Base-by-base conservation (phyloP, 2,888 invertebrate species). In the Phoenoteleia sp. region DNA sequence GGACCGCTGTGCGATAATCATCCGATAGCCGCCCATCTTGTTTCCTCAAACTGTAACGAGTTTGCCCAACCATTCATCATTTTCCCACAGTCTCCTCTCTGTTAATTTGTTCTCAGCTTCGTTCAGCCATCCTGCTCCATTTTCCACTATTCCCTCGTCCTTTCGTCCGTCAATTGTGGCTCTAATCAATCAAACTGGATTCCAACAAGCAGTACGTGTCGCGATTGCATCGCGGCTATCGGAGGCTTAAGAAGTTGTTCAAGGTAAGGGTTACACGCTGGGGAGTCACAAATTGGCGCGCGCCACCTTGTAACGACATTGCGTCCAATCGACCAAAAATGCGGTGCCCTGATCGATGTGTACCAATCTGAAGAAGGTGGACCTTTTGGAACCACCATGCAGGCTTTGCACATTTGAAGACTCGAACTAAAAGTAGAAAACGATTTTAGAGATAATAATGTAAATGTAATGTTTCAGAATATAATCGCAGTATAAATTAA, bases 211-310 rank as follows among this genome's bases (percentile, higher is more conserved):
- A 93, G 89, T 93, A 91, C 91, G 91, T 93, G 93, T 93, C 93
- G 93, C 93, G 93, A 93, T 92, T 93, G 88, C 92, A 92, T 93
- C 93, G 93, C 93, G 93, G 93, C 92, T 93, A 93, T 90, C 91
- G 92, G 90, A 92, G 93, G 89, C 92, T 93, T 92, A 93, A 93
- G 90, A 93, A 93, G 89, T 89, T 93, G 87, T 93, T 93, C 91
- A 93, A 93, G 93, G 93, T 93, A 93, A 93, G 92, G 82, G 69
- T 56, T 62, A 67, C 62, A 15, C 47, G 19, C 15, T 6, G 39
- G 15, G 15, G 21, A 47, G 21, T 47, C 13, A 29, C n/a, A n/a
- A 76, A 75, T 74, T 75, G 58, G 66, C 49, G 81, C 60, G 81
- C 81, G 64, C 67, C 81, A 74, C 81, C 62, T 67, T 62, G 66